These are phyloP conservation scores for Thryonomys swinderianus DNA, from an alignment of 2,113 vertebrate species.

Conservation along the genomic window DNA sequence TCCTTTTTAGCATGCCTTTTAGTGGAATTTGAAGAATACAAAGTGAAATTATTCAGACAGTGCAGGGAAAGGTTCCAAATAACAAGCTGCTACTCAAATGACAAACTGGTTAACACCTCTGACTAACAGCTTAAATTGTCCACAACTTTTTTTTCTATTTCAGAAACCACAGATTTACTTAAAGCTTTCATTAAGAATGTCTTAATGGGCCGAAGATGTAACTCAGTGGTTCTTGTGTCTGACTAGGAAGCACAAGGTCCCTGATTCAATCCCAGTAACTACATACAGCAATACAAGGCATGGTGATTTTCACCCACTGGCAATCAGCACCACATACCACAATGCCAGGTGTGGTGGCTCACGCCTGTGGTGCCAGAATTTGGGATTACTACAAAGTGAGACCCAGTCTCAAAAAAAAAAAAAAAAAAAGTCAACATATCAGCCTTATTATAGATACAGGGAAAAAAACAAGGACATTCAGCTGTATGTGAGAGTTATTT, in stretches of 20 bases:
- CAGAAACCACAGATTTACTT: conserved; percentile 40
- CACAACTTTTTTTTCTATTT: conserved; percentile 21
- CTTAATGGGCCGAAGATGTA: no score
- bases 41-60: conserved; percentile 5
- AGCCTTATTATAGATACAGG: background rate
- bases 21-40: conserved; percentile 33
- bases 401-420: no score
- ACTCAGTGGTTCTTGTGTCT: no score
- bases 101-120: background rate
- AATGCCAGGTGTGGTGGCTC: no score
- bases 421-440: no score
- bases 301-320: no score
- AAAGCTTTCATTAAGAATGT: conserved; percentile 41
- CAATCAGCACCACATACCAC: no score
- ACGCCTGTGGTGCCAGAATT: no score
- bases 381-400: no score
- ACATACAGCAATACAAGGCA: no score
- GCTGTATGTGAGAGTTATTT: background rate
- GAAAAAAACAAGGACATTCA: background rate
- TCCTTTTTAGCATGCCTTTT: background rate
- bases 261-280: no score
- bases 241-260: no score
- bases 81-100: background rate
- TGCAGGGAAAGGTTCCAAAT: background rate
- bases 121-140: background rate